phyloP scores from a whole-genome alignment of 2,888 invertebrate species.

The Eudasyphora cyanicolor region DNA sequence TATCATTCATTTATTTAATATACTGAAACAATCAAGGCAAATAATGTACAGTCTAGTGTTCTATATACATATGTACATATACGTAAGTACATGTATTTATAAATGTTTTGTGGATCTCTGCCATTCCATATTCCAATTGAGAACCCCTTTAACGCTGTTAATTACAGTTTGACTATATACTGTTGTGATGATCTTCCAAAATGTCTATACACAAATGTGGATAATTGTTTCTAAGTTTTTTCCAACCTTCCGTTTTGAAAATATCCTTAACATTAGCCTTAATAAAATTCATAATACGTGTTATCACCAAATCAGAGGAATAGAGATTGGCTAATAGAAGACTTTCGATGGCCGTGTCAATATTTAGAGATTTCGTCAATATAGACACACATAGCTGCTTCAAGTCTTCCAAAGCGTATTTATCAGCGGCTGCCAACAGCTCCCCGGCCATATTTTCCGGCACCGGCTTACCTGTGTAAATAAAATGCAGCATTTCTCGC shows the following conservation, averaged over 20 bases:
- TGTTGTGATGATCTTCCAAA: no score
- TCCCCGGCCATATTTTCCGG: constrained; percentile 99
- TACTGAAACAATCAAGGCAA: no score
- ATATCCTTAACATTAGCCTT: constrained; percentile 99
- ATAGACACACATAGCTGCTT: constrained; percentile 99
- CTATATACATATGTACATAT: no score
- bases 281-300: constrained; percentile 99
- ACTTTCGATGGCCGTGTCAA: constrained; percentile 98
- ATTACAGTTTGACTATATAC: no score
- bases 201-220: neutral
- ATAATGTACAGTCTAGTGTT: no score
- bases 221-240: neutral
- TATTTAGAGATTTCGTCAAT: constrained; percentile 94
- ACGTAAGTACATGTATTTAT: no score
- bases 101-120: no score
- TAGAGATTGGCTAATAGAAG: constrained; percentile 98
- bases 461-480: constrained; percentile 97
- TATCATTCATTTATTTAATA: no score
- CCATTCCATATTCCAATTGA: no score
- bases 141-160: no score
- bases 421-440: constrained; percentile 98
- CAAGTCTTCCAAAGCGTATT: constrained; percentile 98
- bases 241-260: constrained; percentile 95
- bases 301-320: constrained; percentile 98
- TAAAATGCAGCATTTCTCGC: constrained; percentile 97